Evolutionary conservation across 2,797 vertebrate genomes (phyloP).

Genomic region (Hydrocynus forskahlii): DNA sequence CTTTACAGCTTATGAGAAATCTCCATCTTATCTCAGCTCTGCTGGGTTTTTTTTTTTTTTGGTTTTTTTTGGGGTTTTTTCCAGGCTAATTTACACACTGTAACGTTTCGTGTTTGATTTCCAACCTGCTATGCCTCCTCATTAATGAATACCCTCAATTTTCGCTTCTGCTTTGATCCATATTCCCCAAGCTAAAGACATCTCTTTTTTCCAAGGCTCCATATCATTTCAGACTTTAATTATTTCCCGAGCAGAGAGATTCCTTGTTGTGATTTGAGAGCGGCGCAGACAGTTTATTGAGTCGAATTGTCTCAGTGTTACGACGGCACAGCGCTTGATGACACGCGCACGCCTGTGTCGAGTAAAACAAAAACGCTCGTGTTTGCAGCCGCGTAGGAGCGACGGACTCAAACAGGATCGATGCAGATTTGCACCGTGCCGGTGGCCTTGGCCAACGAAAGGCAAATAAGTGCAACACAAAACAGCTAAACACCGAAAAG

Average conservation of each 20-base stretch:
- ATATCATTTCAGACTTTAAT: slow-evolving; percentile 70
- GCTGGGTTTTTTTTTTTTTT: too few species aligned
- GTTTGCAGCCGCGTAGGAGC: slow-evolving; percentile 42
- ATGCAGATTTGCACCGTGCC: slow-evolving; percentile 51
- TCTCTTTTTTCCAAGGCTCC: slow-evolving; percentile 59
- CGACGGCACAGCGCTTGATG: slow-evolving; percentile 48
- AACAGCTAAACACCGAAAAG: slow-evolving; percentile 70
- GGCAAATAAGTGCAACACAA: slow-evolving; percentile 66
- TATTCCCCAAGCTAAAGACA: slow-evolving; percentile 67
- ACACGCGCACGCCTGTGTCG: slow-evolving; percentile 43
- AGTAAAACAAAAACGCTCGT: neutral
- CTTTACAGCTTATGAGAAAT: slow-evolving; percentile 62
- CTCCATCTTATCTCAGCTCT: slow-evolving; percentile 55
- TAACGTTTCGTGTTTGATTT: slow-evolving; percentile 75
- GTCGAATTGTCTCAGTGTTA: slow-evolving; percentile 61
- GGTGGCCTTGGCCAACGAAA: slow-evolving; percentile 55
- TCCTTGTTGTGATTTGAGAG: slow-evolving; percentile 69
- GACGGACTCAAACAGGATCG: slow-evolving; percentile 51
- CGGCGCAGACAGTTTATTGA: slow-evolving; percentile 57
- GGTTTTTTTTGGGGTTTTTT: too few species aligned
- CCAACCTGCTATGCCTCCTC: slow-evolving; percentile 72
- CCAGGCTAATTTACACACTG: slow-evolving; percentile 70
- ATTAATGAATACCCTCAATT: slow-evolving; percentile 74
- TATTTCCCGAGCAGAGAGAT: slow-evolving; percentile 62
- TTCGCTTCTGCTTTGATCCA: slow-evolving; percentile 74